Conservation (phyloP, 2,888 invertebrate species). For the Prosapia bicincta region DNA sequence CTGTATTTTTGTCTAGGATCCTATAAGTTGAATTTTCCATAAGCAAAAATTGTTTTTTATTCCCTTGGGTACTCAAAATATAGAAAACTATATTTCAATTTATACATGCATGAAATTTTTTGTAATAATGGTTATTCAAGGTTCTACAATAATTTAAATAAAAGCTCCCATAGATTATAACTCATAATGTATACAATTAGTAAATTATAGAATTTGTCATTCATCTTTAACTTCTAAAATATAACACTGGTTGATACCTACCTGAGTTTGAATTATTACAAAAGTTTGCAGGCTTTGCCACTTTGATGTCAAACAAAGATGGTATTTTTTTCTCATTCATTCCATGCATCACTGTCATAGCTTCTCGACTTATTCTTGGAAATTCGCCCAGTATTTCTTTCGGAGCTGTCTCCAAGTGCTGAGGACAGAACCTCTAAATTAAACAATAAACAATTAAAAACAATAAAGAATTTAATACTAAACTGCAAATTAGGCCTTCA, state of each 20-base stretch:
- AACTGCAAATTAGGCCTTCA: slow-evolving; percentile 22
- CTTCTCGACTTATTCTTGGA: slow-evolving; percentile 52
- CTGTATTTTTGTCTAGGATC: no score
- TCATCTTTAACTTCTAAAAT: no score
- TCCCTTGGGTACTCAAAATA: no score
- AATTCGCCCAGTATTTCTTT: slow-evolving; percentile 90
- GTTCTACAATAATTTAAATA: no score
- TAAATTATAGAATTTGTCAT: no score
- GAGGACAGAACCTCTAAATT: slow-evolving; percentile 39
- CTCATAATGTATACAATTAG: no score
- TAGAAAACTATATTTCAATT: no score
- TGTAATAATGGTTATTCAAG: no score
- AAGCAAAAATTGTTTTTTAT: no score
- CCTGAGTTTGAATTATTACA: slow-evolving; percentile 20
- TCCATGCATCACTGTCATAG: slow-evolving; percentile 8
- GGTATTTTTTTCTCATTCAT: slow-evolving; percentile 43
- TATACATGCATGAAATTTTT: no score
- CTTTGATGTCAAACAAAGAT: slow-evolving; percentile 47
- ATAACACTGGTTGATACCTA: slow-evolving; percentile 6
- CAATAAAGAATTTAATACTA: slow-evolving; percentile 10
- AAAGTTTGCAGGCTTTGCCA: slow-evolving; percentile 40
- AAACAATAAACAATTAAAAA: background rate
- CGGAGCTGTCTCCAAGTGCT: slow-evolving; percentile 86
- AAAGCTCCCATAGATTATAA: no score
- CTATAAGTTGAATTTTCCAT: no score